phyloP scores from a whole-genome alignment of 2,888 invertebrate species.

The Harpalus rubripes region DNA sequence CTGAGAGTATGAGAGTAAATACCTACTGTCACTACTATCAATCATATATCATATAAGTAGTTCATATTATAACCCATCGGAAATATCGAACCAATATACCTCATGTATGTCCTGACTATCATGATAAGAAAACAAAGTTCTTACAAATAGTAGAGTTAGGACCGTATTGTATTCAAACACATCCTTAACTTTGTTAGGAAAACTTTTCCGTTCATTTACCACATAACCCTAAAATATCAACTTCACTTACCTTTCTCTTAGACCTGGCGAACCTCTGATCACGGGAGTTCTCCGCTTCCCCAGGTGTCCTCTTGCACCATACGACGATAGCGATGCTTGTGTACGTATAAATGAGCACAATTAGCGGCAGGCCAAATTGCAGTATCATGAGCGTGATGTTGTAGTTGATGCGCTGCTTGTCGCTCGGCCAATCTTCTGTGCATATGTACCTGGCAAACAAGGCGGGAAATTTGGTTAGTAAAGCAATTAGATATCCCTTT shows the following conservation, averaged over 20 bases:
- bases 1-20: too few species aligned
- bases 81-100: too few species aligned
- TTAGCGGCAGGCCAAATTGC: slow-evolving; percentile 91
- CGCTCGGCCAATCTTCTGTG: slow-evolving; percentile 84
- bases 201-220: too few species aligned
- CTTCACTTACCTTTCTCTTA: slow-evolving; percentile 87
- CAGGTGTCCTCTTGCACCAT: slow-evolving; percentile 92
- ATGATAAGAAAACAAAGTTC: too few species aligned
- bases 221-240: neutral
- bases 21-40: too few species aligned
- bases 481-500: neutral
- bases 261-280: slow-evolving; percentile 91
- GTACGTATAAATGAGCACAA: slow-evolving; percentile 91
- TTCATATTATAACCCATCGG: too few species aligned
- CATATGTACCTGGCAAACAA: slow-evolving; percentile 83
- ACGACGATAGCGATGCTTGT: slow-evolving; percentile 91
- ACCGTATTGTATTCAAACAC: too few species aligned
- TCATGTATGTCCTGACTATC: too few species aligned
- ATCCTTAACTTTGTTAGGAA: too few species aligned
- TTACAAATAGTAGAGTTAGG: too few species aligned
- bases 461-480: neutral
- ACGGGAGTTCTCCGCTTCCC: slow-evolving; percentile 90
- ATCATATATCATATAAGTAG: too few species aligned
- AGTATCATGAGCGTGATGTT: slow-evolving; percentile 88
- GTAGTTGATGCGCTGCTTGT: slow-evolving; percentile 84